Evolutionary conservation across 2,888 invertebrate genomes (phyloP).

Genomic region (Epinotia bilunana): DNA sequence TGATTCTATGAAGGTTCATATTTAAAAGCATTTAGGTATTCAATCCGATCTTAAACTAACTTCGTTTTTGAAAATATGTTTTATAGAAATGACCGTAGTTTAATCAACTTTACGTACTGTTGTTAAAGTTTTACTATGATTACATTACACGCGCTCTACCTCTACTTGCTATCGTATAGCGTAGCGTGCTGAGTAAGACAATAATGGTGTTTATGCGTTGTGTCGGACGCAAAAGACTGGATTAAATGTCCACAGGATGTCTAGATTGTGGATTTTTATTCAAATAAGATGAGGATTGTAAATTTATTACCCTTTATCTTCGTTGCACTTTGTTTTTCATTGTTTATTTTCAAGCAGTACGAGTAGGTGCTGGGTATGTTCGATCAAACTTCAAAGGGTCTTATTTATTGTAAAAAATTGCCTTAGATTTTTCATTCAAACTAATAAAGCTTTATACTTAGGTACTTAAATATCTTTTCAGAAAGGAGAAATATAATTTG

Average conservation of each 20-base stretch:
- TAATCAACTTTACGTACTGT: slow-evolving; percentile 11
- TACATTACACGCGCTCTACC: slow-evolving; percentile 34
- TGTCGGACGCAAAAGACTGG: slow-evolving; percentile 50
- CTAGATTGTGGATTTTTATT: slow-evolving; percentile 46
- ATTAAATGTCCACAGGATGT: slow-evolving; percentile 62
- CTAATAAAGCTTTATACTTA: no score
- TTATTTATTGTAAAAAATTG: background rate
- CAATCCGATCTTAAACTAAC: background rate
- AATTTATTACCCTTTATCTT: slow-evolving; percentile 27
- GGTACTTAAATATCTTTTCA: background rate
- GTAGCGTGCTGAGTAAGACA: slow-evolving; percentile 50
- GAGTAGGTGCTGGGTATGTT: background rate
- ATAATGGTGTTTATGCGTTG: slow-evolving; percentile 57
- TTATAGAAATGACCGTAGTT: no score
- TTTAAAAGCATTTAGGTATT: no score
- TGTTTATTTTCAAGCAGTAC: background rate
- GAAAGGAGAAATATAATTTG: background rate
- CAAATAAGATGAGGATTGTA: slow-evolving; percentile 15
- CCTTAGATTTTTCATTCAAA: no score
- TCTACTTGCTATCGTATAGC: slow-evolving; percentile 21
- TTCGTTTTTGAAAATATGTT: no score
- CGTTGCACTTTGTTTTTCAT: slow-evolving; percentile 46
- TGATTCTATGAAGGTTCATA: no score
- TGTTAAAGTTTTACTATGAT: slow-evolving; percentile 12
- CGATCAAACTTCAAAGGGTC: background rate